A percentile compares a stretch with the other conserved stretches of the same genome.
These are phyloP conservation scores for Saxidomus purpurata DNA, from an alignment of 1,140 invertebrate genomes.

Conservation along the genomic window DNA sequence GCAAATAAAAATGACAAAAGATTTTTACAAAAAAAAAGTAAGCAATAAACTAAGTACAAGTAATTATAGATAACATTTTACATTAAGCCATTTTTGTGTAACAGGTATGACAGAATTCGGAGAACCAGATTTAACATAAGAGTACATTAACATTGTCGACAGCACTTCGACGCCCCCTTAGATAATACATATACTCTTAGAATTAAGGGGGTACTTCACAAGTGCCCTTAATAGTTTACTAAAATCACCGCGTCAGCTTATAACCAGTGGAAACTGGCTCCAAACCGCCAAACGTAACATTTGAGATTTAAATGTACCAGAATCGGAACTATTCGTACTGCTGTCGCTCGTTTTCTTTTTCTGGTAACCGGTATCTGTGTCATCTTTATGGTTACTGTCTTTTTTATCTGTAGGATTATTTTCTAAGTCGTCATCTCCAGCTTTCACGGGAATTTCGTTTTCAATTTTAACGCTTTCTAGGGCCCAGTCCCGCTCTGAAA, in stretches of 20 bases:
- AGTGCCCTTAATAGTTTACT: neutral
- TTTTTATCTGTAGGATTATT: neutral
- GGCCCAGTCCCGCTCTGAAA: conserved; percentile 3
- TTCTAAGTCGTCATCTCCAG: neutral
- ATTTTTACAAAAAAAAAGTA: too few species aligned
- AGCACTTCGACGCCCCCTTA: too few species aligned
- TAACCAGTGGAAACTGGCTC: too few species aligned
- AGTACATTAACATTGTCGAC: too few species aligned
- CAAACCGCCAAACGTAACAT: neutral
- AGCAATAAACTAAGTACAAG: too few species aligned
- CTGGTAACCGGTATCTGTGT: neutral
- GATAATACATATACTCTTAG: too few species aligned
- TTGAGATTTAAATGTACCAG: conserved; percentile 66
- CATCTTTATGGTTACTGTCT: neutral
- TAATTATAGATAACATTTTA: too few species aligned
- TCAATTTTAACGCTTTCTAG: neutral
- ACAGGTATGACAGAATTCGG: too few species aligned
- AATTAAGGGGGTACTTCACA: neutral
- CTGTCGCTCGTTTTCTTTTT: conserved; percentile 29
- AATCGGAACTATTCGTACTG: conserved; percentile 73
- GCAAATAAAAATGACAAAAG: too few species aligned
- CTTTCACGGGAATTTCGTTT: neutral
- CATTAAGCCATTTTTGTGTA: too few species aligned
- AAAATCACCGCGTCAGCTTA: neutral
- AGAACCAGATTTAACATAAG: too few species aligned